Percentiles rank a stretch among this genome's conserved stretches.
Conservation (phyloP, 2,113 vertebrate species). For the Labeo catla region DNA sequence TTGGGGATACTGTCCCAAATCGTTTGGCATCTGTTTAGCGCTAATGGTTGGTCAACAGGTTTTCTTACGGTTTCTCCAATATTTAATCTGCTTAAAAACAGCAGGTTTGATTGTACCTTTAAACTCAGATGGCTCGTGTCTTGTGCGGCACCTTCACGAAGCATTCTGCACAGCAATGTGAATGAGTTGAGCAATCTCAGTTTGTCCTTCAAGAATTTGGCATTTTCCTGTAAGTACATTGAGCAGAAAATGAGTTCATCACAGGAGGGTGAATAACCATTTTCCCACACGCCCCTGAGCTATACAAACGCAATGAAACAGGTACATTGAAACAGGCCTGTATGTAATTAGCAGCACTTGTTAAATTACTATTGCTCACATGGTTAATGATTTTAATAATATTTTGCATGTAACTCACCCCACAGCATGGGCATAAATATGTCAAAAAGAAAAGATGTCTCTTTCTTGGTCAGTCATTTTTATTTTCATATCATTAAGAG, state of each 20-base stretch:
- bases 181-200: not conserved
- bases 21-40: not conserved
- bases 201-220: not conserved
- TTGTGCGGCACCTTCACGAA: slow-evolving; percentile 13
- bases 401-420: not conserved
- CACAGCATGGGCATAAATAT: not conserved
- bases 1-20: not conserved
- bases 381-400: slow-evolving; percentile 8
- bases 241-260: not conserved
- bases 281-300: not conserved
- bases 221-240: not conserved
- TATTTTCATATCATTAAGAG: not conserved
- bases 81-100: not conserved
- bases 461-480: not conserved
- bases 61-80: not conserved
- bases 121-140: not conserved
- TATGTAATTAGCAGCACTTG: not conserved
- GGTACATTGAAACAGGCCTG: not conserved
- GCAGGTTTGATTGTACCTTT: not conserved
- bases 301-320: not conserved
- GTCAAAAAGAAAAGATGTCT: not conserved
- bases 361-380: not conserved
- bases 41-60: not conserved
- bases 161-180: not conserved
- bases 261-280: not conserved